Conservation (phyloP, 1,140 invertebrate genomes). For the Drosophila sp. region DNA sequence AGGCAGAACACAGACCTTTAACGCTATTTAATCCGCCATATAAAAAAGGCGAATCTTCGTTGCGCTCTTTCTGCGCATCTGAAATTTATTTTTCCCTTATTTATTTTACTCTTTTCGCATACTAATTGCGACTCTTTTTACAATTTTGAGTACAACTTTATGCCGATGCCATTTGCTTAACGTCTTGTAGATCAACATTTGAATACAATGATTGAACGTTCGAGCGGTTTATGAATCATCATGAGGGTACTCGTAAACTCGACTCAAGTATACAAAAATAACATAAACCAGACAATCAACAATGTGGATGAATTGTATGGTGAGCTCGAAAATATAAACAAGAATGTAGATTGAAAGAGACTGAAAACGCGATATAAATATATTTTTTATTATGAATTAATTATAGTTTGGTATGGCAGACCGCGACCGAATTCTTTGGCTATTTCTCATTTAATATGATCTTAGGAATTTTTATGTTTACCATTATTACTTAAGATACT, state of each 20-base stretch:
- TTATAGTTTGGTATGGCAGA: constrained; percentile 25
- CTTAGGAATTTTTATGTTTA: constrained; percentile 23
- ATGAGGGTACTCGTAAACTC: not conserved
- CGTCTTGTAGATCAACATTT: constrained; percentile 55
- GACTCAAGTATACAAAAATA: constrained; percentile 6
- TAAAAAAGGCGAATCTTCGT: constrained; percentile 19
- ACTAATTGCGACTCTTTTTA: constrained; percentile 55
- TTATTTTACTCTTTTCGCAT: constrained; percentile 41
- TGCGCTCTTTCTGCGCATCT: constrained; percentile 41
- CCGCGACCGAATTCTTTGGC: constrained; percentile 30
- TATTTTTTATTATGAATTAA: constrained; percentile 31
- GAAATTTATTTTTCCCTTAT: constrained; percentile 40
- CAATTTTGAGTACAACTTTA: constrained; percentile 41
- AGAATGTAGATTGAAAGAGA: constrained; percentile 1
- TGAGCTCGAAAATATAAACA: constrained; percentile 39
- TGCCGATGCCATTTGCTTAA: constrained; percentile 23
- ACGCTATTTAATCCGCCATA: constrained; percentile 35
- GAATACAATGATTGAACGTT: constrained; percentile 64
- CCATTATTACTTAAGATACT: constrained; percentile 42
- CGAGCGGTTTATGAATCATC: constrained; percentile 52
- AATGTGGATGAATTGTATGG: constrained; percentile 32
- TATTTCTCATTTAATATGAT: constrained; percentile 19
- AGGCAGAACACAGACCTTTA: constrained; percentile 31
- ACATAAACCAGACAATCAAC: constrained; percentile 39
- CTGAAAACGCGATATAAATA: constrained; percentile 12